Base-by-base conservation (phyloP, 37 sponge, comb jelly and placozoan genomes). In the Corticium candelabrum region DNA sequence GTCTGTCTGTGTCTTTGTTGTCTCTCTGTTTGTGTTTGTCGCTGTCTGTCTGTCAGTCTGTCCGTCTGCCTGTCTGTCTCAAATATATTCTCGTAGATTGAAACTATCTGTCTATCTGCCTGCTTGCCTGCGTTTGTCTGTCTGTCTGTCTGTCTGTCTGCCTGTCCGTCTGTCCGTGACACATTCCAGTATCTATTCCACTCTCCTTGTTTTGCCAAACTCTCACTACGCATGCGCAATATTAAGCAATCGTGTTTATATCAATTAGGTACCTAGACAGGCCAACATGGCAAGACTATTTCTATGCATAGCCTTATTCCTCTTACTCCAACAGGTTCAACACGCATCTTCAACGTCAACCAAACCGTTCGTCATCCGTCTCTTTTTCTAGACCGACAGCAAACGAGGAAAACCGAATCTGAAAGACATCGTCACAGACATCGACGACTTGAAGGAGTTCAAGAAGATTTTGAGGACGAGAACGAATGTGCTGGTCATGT, bases 401-500 rank as follows among this genome's bases (percentile, higher is more conserved):
- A n/a, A n/a, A n/a, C 37, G 38, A 29, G 35, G 15, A 1, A 74
- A n/a, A 34, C 69, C 36, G 15, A 67, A 40, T 21, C 80, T 40
- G 39, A n/a, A 3, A 27, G 77, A 76, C 68, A 74, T 70, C 21
- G 77, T 84, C 2, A 71, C 79, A 32, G 77, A 79, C 0, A 81
- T 95, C 32, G 81, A 84, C 1, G 90, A 90, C 39, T 31, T 84
- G 27, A 95, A 95, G 75, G 87, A 69, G 3, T 95, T 86, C 86
- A 95, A 95, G 75, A 95, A 91, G 83, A 71, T 91, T 0, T 70
- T 95, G 5, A 82, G 78, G 38, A 91, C 92, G 37, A 74, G 82
- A 5, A 84, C 74, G n/a, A 95, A 89, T 68, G 86, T 95, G 4
- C 80, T 95, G 39, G 86, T 67, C 0, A 57, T 91, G 7, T 91